Conservation (phyloP, 2,113 vertebrate genomes). For the Empidonax traillii region DNA sequence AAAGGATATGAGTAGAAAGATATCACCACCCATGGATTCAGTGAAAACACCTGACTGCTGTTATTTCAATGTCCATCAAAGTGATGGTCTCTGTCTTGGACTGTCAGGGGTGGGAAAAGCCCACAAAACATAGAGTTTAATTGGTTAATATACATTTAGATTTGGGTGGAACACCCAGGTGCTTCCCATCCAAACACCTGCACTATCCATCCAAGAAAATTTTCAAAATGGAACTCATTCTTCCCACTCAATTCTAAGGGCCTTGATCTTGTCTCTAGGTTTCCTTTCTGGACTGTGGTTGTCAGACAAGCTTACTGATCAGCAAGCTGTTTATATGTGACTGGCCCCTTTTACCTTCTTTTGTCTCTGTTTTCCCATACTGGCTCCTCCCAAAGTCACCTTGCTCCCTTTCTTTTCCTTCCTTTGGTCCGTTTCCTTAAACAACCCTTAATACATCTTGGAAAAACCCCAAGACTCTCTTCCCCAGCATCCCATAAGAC, state of each 20-base stretch:
- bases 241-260: background rate
- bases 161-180: background rate
- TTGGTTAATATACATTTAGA: background rate
- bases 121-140: background rate
- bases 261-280: background rate
- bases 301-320: background rate
- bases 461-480: background rate
- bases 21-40: accelerated
- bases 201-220: background rate
- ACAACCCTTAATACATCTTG: background rate
- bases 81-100: background rate
- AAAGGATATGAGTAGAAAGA: background rate
- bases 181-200: background rate
- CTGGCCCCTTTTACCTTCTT: background rate
- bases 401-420: background rate
- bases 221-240: background rate
- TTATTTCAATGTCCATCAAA: background rate
- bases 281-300: background rate
- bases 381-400: background rate
- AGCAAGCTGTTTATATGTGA: background rate
- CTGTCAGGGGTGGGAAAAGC: accelerated
- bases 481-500: background rate
- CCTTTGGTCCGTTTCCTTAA: background rate
- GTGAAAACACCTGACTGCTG: background rate
- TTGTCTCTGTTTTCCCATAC: background rate